Conservation (phyloP, 2,888 invertebrate species). For the Chouioia cunea region DNA sequence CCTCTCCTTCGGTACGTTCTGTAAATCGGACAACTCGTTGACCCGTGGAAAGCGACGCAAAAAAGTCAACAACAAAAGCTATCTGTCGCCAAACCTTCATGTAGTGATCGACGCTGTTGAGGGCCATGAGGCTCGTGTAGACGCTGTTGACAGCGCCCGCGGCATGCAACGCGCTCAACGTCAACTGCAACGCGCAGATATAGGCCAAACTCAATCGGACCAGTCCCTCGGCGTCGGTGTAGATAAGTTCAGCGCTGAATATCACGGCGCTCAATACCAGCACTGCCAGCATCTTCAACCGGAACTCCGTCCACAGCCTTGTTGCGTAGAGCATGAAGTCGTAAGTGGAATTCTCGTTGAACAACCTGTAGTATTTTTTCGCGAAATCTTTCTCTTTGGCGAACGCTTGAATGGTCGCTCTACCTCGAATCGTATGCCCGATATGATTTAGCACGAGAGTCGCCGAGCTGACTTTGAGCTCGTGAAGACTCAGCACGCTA, state of each 20-base stretch:
- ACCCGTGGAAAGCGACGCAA: background rate
- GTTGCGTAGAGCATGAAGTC: constrained; percentile 57
- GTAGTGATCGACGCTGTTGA: constrained; percentile 53
- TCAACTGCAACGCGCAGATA: constrained; percentile 54
- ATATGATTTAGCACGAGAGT: constrained; percentile 55
- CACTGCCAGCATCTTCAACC: constrained; percentile 53
- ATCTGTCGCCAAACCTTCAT: constrained; percentile 50
- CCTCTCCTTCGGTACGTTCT: constrained; percentile 54
- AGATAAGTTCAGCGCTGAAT: constrained; percentile 29
- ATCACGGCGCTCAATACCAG: constrained; percentile 40
- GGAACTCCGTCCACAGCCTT: constrained; percentile 56
- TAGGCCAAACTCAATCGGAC: constrained; percentile 52
- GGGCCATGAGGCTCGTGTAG: constrained; percentile 52
- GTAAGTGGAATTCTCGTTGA: constrained; percentile 54
- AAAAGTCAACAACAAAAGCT: background rate
- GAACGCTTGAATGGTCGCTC: constrained; percentile 57
- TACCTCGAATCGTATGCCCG: constrained; percentile 54
- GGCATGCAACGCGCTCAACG: constrained; percentile 50
- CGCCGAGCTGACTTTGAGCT: constrained; percentile 52
- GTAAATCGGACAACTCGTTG: background rate
- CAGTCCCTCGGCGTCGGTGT: background rate
- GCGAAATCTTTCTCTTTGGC: constrained; percentile 56
- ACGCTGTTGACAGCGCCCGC: constrained; percentile 50
- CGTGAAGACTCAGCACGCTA: constrained; percentile 52
- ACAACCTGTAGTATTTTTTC: constrained; percentile 56